A percentile compares a stretch with the other conserved stretches of the same genome.
These are phyloP conservation scores for Formica exsecta DNA, from an alignment of 1,140 invertebrate species.

Conservation along the genomic window DNA sequence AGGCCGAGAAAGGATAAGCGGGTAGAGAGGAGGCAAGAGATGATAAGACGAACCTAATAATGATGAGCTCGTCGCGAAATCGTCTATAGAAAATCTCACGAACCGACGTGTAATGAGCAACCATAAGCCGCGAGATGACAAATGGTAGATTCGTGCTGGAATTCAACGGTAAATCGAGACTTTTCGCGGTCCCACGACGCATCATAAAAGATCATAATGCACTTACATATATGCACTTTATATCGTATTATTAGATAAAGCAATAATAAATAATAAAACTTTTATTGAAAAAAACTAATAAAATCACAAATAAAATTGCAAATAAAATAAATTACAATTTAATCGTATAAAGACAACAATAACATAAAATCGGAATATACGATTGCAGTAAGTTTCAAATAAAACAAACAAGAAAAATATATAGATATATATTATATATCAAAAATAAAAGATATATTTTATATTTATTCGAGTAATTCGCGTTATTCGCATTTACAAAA, in stretches of 20 bases:
- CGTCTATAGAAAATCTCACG: neutral
- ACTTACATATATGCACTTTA: neutral
- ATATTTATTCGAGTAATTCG: neutral
- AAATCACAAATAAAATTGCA: neutral
- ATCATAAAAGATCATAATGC: neutral
- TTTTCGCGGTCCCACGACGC: neutral
- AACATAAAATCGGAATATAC: neutral
- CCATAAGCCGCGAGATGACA: constrained; percentile 30
- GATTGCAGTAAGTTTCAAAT: neutral
- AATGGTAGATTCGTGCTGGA: neutral
- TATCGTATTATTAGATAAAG: neutral
- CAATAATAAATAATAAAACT: too few species aligned
- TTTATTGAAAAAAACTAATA: neutral
- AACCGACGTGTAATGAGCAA: constrained; percentile 11
- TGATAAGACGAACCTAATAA: constrained; percentile 12
- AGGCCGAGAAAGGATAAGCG: neutral
- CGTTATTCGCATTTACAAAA: neutral
- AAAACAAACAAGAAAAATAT: neutral
- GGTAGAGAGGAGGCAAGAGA: too few species aligned
- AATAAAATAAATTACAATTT: neutral
- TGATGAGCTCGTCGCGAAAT: neutral
- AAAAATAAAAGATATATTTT: neutral
- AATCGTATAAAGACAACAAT: neutral
- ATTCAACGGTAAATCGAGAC: neutral
- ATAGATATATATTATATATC: neutral